Conservation (phyloP, 2,113 vertebrate genomes). For the Zosterops pallidus region DNA sequence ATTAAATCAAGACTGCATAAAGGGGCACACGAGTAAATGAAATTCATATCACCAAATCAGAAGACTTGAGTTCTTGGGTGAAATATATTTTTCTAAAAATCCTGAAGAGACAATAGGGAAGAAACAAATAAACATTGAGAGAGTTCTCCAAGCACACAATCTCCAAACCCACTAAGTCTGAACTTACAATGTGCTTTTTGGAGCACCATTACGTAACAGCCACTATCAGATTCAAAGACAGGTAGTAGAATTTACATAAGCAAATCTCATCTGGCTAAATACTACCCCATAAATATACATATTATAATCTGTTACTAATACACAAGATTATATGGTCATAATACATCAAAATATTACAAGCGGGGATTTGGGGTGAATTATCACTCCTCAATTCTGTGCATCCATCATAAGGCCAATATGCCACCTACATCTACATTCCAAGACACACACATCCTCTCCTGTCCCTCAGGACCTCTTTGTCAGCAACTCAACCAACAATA, state of each 20-base stretch:
- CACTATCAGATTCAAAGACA: slow-evolving; percentile 17
- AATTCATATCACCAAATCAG: neutral
- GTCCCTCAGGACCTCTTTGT: neutral
- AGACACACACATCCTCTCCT: neutral
- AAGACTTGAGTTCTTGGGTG: neutral
- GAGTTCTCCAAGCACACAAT: neutral
- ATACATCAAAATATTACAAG: neutral
- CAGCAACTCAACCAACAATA: neutral
- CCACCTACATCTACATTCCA: neutral
- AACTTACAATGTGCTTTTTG: neutral
- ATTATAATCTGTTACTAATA: neutral
- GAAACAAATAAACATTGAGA: neutral
- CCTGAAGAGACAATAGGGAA: neutral
- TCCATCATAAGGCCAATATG: neutral
- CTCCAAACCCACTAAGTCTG: neutral
- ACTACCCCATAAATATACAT: neutral
- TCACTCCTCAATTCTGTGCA: neutral
- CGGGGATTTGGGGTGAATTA: neutral
- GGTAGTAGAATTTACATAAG: slow-evolving; percentile 2
- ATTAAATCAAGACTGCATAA: neutral
- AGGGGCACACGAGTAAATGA: neutral
- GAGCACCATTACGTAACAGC: neutral
- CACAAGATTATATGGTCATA: neutral
- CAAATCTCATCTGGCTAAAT: slow-evolving; percentile 3
- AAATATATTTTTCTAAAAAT: neutral